A percentile compares a stretch with the other conserved stretches of the same genome.
Evolutionary conservation across 2,113 vertebrate genomes (phyloP).

Genomic region (Rhombomys opimus): DNA sequence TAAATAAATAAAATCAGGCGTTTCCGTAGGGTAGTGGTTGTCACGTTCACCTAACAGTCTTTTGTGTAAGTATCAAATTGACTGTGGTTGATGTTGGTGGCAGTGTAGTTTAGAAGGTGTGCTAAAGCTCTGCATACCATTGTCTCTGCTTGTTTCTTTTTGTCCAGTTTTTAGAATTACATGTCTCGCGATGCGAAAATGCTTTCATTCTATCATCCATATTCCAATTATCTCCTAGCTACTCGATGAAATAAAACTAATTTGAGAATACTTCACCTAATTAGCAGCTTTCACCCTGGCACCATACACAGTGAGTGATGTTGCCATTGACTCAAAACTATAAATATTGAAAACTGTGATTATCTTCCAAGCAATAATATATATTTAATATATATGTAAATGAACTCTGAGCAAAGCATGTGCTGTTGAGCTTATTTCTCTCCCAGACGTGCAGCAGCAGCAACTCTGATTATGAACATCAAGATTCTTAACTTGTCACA

Average conservation of each 20-base stretch:
- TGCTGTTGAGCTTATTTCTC: slow-evolving; percentile 26
- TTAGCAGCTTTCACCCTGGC: slow-evolving; percentile 70
- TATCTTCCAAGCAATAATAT: slow-evolving; percentile 66
- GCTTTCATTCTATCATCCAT: not conserved
- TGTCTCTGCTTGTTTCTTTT: not conserved
- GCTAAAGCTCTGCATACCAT: not conserved
- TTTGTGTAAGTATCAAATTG: not conserved
- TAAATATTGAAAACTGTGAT: slow-evolving; percentile 73
- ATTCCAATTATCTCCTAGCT: slow-evolving; percentile 69
- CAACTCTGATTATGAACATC: slow-evolving; percentile 16
- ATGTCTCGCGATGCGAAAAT: not conserved
- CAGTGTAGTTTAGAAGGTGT: not conserved
- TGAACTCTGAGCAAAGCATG: slow-evolving; percentile 48
- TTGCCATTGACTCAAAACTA: slow-evolving; percentile 70
- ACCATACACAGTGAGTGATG: slow-evolving; percentile 46
- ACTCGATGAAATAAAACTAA: slow-evolving; percentile 73
- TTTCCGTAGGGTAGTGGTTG: no score
- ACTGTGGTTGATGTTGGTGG: not conserved
- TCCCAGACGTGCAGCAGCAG: not conserved
- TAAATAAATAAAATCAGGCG: not conserved
- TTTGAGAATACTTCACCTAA: slow-evolving; percentile 71
- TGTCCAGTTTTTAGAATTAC: not conserved
- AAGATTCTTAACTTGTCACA: not conserved
- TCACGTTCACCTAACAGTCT: no score
- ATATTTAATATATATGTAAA: slow-evolving; percentile 78